These are phyloP conservation scores for Phlogophora meticulosa DNA, from an alignment of 2,888 invertebrate genomes.

Conservation along the genomic window DNA sequence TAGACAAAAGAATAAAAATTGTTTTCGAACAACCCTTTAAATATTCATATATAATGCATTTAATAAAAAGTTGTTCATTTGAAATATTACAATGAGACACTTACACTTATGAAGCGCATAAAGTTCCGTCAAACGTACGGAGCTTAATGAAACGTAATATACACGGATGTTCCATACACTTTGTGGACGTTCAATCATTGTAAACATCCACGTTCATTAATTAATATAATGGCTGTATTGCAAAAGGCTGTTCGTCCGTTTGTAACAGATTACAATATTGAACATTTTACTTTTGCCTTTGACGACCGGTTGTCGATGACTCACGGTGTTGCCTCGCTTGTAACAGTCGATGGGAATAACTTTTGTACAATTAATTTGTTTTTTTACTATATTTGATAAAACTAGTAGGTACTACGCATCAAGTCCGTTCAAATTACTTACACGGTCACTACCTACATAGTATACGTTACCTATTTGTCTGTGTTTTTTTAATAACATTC, in stretches of 20 bases:
- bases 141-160: background rate
- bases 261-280: conserved; percentile 24
- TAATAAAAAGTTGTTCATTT: no score
- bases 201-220: conserved; percentile 2
- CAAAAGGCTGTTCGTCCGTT: conserved; percentile 10
- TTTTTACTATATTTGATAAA: background rate
- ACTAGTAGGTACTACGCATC: background rate
- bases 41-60: no score
- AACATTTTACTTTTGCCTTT: background rate
- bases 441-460: background rate
- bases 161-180: conserved; percentile 2
- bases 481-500: no score
- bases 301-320: conserved; percentile 25
- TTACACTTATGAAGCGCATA: conserved; percentile 22
- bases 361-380: background rate
- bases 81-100: no score
- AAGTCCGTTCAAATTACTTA: background rate
- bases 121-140: conserved; percentile 5
- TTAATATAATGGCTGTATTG: conserved; percentile 1
- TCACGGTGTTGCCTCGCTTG: conserved; percentile 8
- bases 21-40: no score
- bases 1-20: no score
- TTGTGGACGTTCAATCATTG: background rate
- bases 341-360: conserved; percentile 4
- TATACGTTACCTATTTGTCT: background rate